A percentile compares a stretch with the other conserved stretches of the same genome.
Evolutionary conservation across 2,797 vertebrate species (phyloP).

Genomic region (Oceanodroma leucorhoa): DNA sequence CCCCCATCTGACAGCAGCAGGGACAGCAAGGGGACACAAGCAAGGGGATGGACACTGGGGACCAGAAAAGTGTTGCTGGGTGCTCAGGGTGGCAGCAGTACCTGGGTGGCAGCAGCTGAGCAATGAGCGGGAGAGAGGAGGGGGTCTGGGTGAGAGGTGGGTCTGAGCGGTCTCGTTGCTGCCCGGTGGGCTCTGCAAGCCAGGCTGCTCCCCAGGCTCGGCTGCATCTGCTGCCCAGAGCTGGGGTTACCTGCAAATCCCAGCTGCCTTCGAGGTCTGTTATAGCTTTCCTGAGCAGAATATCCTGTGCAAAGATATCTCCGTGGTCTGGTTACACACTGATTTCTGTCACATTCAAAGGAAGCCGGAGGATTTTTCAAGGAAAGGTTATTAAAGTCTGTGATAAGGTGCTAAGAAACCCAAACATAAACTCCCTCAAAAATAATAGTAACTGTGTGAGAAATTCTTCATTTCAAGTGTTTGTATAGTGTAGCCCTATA

Average conservation of each 20-base stretch:
- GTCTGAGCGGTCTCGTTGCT: background rate
- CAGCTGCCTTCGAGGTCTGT: background rate
- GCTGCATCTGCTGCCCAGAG: accelerated
- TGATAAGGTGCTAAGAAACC: background rate
- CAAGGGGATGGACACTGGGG: background rate
- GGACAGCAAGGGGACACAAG: background rate
- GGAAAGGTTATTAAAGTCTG: background rate
- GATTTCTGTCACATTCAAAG: background rate
- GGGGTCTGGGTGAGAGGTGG: background rate
- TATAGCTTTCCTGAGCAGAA: background rate
- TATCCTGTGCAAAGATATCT: background rate
- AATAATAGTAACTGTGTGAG: conserved; percentile 15
- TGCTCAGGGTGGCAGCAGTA: background rate
- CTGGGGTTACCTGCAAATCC: background rate
- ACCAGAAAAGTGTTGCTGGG: background rate
- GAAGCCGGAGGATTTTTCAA: background rate
- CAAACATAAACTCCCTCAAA: conserved; percentile 23
- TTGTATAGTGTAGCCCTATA: background rate
- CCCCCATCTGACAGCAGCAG: background rate
- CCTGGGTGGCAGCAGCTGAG: background rate
- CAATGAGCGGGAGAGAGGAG: accelerated
- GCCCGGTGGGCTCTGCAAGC: accelerated
- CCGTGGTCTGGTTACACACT: accelerated
- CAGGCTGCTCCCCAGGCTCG: accelerated
- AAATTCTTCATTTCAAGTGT: conserved; percentile 30